Evolutionary conservation across 2,888 invertebrate genomes (phyloP).

Genomic region (Drosophila flavopinicola): DNA sequence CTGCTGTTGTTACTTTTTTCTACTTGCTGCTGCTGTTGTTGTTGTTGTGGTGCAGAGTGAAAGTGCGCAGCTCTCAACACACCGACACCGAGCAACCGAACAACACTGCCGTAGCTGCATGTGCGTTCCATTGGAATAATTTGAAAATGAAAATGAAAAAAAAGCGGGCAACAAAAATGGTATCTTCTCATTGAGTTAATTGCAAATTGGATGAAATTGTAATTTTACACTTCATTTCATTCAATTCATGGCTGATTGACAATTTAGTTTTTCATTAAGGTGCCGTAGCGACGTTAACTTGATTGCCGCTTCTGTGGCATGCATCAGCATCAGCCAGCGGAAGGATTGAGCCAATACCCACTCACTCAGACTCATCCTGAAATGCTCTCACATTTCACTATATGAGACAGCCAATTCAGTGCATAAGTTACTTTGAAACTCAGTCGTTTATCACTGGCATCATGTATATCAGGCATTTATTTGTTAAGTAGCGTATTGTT

Average conservation of each 20-base stretch:
- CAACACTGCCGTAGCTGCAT: constrained; percentile 45
- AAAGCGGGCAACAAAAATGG: constrained; percentile 32
- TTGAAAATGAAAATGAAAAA: constrained; percentile 65
- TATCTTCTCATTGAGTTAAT: constrained; percentile 81
- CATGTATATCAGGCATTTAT: too few relatives aligned
- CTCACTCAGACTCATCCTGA: too few relatives aligned
- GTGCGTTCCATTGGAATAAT: constrained; percentile 79
- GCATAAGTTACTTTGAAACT: too few relatives aligned
- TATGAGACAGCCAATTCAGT: too few relatives aligned
- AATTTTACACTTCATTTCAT: constrained; percentile 84
- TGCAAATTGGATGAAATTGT: constrained; percentile 84
- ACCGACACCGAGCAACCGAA: constrained; percentile 21
- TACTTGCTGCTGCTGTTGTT: constrained; percentile 25
- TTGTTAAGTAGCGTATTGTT: too few relatives aligned
- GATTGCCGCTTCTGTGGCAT: constrained; percentile 38
- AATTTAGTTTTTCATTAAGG: constrained; percentile 83
- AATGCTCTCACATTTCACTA: too few relatives aligned
- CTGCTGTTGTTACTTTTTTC: not conserved
- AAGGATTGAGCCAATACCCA: not conserved
- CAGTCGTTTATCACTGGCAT: too few relatives aligned
- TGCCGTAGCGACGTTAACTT: constrained; percentile 25
- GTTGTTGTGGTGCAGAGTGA: constrained; percentile 43
- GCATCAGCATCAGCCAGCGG: constrained; percentile 15
- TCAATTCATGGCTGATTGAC: constrained; percentile 83
- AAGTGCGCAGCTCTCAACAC: constrained; percentile 50